Conservation (phyloP, 2,797 vertebrate species). For the Brachymystax lenok region DNA sequence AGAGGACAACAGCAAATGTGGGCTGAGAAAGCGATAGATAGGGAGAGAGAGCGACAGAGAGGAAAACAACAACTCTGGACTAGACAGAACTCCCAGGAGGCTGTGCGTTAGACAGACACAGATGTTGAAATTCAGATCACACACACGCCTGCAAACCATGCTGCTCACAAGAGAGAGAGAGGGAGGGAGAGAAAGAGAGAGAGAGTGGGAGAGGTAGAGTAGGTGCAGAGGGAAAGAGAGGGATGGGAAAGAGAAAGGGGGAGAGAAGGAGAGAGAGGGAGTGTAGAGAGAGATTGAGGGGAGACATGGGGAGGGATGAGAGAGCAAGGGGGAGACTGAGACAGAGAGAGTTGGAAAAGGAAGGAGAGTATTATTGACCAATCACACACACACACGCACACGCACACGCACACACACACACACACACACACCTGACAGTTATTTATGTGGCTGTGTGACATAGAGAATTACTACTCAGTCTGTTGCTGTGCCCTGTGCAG, state of each 20-base stretch:
- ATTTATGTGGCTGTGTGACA: neutral
- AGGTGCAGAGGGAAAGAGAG: neutral
- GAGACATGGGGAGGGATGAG: neutral
- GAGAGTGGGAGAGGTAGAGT: neutral
- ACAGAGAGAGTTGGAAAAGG: too few species aligned
- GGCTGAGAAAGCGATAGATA: neutral
- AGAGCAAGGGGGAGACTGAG: neutral
- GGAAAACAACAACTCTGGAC: slow-evolving; percentile 48
- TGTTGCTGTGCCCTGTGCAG: neutral
- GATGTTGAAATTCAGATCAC: slow-evolving; percentile 73
- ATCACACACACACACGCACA: too few species aligned
- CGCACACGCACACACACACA: too few species aligned
- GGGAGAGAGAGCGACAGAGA: neutral
- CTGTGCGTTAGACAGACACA: slow-evolving; percentile 49
- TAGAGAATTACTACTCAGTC: neutral
- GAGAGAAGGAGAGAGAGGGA: neutral
- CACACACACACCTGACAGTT: neutral
- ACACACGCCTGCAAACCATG: slow-evolving; percentile 55
- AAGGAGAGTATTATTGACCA: too few species aligned
- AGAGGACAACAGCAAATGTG: neutral
- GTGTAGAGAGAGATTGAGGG: too few species aligned
- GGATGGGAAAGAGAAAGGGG: neutral
- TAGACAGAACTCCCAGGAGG: slow-evolving; percentile 40
- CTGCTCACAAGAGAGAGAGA: slow-evolving; percentile 31
- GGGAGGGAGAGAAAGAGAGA: slow-evolving; percentile 27